phyloP scores from a whole-genome alignment of 2,888 invertebrate genomes.

The Phymatocera aterrima region DNA sequence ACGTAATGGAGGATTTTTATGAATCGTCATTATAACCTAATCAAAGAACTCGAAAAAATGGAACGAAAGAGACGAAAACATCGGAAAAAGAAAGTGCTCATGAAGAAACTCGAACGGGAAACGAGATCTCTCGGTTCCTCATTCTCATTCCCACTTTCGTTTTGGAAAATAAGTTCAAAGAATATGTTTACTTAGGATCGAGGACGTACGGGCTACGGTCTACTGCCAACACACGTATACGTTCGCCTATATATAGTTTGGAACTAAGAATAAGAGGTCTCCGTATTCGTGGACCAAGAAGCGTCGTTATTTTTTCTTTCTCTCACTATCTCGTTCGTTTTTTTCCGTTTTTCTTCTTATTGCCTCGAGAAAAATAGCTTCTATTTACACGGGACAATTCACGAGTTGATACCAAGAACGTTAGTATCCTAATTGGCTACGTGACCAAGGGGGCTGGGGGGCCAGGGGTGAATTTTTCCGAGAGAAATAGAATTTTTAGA shows the following conservation, averaged over 20 bases:
- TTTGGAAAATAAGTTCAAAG: neutral
- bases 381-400: conserved; percentile 20
- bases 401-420: neutral
- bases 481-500: conserved; percentile 13
- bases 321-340: too few species aligned
- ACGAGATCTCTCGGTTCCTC: too few species aligned
- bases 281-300: neutral
- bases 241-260: neutral
- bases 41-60: too few species aligned
- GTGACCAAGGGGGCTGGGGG: neutral
- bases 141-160: too few species aligned
- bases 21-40: too few species aligned
- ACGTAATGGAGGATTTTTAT: neutral
- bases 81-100: neutral
- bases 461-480: neutral
- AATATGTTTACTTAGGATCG: conserved; percentile 11
- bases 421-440: conserved; percentile 13
- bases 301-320: neutral
- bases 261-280: neutral
- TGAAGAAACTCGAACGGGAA: too few species aligned
- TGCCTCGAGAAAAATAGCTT: neutral
- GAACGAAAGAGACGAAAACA: too few species aligned
- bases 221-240: neutral
- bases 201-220: neutral
- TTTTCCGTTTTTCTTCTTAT: too few species aligned